Evolutionary conservation across 2,797 vertebrate genomes (phyloP).

Genomic region (Erethizon dorsatum): DNA sequence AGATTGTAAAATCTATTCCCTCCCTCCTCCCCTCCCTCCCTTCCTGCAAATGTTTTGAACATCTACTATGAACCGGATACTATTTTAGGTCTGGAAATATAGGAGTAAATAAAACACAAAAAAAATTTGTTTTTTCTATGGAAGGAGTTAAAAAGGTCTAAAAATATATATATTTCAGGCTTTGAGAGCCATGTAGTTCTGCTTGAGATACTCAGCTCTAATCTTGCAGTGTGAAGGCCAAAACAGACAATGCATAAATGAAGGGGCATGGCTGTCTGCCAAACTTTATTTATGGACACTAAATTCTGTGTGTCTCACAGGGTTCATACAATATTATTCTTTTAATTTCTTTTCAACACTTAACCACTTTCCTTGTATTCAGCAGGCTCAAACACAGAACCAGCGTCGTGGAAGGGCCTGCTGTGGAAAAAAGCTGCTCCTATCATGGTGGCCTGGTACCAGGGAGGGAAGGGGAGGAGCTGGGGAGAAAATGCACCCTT

Average conservation of each 20-base stretch:
- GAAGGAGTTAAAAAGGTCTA: not conserved
- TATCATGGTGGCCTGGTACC: not conserved
- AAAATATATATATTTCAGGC: not conserved
- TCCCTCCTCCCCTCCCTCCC: not conserved
- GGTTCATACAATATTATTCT: not conserved
- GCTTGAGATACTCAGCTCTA: not conserved
- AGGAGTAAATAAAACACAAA: not conserved
- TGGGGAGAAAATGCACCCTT: not conserved
- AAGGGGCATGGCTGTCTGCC: not conserved
- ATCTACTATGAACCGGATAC: not conserved
- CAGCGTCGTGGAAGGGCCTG: not conserved
- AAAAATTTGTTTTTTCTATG: conserved; percentile 4
- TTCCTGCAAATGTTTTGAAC: conserved; percentile 30
- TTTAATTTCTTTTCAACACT: not conserved
- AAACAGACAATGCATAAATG: fast-evolving
- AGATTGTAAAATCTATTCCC: conserved; percentile 10
- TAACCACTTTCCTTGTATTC: not conserved
- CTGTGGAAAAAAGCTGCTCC: not conserved
- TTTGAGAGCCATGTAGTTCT: not conserved
- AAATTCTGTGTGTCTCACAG: not conserved
- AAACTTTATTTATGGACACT: not conserved
- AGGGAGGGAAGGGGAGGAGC: not conserved
- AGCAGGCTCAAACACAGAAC: not conserved
- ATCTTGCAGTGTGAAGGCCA: not conserved
- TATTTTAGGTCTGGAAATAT: conserved; percentile 36